Conservation (phyloP, 1,140 invertebrate species). For the Ceratitis capitata region DNA sequence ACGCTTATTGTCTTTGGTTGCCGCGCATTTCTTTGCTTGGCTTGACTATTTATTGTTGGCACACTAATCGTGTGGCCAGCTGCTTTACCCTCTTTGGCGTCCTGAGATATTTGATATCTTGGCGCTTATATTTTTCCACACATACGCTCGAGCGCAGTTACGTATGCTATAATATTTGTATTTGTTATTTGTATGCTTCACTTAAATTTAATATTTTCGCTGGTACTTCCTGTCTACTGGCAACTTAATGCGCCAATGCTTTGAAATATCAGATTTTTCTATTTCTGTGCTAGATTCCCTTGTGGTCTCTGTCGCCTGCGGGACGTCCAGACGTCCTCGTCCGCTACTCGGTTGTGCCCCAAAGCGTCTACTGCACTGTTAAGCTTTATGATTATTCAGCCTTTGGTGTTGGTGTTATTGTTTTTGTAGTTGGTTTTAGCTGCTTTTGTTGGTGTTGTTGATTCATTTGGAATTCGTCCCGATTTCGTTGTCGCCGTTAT, state of each 20-base stretch:
- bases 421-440: slow-evolving; percentile 21
- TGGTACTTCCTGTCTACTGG: slow-evolving; percentile 25
- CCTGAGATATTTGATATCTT: slow-evolving; percentile 37
- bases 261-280: neutral
- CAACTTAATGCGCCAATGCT: neutral
- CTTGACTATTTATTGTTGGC: slow-evolving; percentile 44
- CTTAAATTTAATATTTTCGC: slow-evolving; percentile 1
- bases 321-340: neutral
- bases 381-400: neutral
- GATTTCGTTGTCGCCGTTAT: slow-evolving; percentile 33
- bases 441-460: slow-evolving; percentile 26
- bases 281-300: neutral
- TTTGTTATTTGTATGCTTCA: neutral
- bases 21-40: neutral
- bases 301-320: neutral
- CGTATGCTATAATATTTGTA: neutral
- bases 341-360: neutral
- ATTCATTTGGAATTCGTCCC: slow-evolving; percentile 4
- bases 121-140: neutral
- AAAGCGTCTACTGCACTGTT: neutral
- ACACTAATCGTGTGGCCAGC: slow-evolving; percentile 6
- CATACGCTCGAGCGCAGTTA: neutral
- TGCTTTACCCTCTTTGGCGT: neutral
- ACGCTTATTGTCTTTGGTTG: slow-evolving; percentile 10
- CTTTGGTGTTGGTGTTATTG: neutral